These are phyloP conservation scores for Acholoe squamosa DNA, from an alignment of 2,888 invertebrate species.

Conservation along the genomic window DNA sequence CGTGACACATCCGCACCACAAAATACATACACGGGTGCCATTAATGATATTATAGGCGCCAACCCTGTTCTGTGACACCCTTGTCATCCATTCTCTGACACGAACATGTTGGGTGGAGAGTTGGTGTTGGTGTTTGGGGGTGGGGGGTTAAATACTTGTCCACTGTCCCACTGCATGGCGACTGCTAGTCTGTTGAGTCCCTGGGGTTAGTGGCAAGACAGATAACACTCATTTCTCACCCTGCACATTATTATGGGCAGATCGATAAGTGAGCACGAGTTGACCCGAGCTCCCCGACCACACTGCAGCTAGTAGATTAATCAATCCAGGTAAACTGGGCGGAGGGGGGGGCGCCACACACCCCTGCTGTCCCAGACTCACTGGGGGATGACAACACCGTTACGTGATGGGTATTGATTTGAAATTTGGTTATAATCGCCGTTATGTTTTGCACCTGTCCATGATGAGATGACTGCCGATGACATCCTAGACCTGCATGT, in stretches of 20 bases:
- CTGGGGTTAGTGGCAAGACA: too few species aligned
- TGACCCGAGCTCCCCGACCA: neutral
- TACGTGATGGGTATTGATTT: conserved; percentile 20
- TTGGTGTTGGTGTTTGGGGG: too few species aligned
- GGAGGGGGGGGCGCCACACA: neutral
- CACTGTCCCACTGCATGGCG: neutral
- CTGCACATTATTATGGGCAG: neutral
- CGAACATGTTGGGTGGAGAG: too few species aligned
- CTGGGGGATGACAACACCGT: neutral
- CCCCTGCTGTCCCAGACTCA: neutral
- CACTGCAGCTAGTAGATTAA: neutral
- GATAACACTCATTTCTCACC: too few species aligned
- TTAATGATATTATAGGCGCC: too few species aligned
- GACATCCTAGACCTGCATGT: too few species aligned
- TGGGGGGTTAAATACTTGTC: too few species aligned
- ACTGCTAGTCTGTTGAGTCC: neutral
- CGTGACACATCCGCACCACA: too few species aligned
- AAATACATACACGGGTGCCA: too few species aligned
- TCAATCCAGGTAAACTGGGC: neutral
- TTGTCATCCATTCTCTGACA: too few species aligned
- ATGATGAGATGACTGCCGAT: too few species aligned
- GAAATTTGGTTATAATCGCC: neutral
- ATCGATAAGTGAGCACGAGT: conserved; percentile 8
- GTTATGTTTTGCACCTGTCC: neutral
- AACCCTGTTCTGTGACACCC: too few species aligned